Evolutionary conservation across 2,888 invertebrate genomes (phyloP).

Genomic region (Drosophila hamatofila): DNA sequence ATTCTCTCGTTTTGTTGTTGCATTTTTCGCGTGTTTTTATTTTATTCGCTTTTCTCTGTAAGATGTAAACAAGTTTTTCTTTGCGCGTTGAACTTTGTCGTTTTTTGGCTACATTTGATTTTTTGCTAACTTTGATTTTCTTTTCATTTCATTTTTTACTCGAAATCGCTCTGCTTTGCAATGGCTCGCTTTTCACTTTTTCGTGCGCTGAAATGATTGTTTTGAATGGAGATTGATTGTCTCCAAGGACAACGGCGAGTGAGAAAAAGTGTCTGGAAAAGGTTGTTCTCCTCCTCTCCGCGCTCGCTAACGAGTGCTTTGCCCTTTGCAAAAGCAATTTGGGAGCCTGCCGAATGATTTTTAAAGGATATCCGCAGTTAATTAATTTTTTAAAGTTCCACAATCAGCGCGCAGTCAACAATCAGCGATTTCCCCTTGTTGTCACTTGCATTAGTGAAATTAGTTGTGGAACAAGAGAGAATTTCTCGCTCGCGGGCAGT

Average conservation of each 20-base stretch:
- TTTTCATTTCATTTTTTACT: slow-evolving; percentile 21
- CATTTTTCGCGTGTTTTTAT: slow-evolving; percentile 38
- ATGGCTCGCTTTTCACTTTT: slow-evolving; percentile 70
- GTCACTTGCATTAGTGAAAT: slow-evolving; percentile 78
- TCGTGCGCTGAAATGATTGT: slow-evolving; percentile 73
- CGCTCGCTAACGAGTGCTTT: slow-evolving; percentile 43
- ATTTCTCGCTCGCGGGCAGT: neutral
- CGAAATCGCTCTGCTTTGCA: slow-evolving; percentile 21
- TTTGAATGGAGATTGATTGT: slow-evolving; percentile 83
- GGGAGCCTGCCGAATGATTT: slow-evolving; percentile 39
- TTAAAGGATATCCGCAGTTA: slow-evolving; percentile 74
- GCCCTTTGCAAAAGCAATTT: slow-evolving; percentile 54
- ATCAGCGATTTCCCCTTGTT: slow-evolving; percentile 49
- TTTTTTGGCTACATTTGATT: slow-evolving; percentile 30
- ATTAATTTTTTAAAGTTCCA: slow-evolving; percentile 79
- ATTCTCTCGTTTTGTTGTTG: slow-evolving; percentile 33
- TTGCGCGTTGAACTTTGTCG: slow-evolving; percentile 59
- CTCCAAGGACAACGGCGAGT: slow-evolving; percentile 79
- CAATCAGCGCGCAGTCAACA: slow-evolving; percentile 65
- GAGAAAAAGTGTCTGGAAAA: slow-evolving; percentile 39
- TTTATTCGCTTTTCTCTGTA: slow-evolving; percentile 48
- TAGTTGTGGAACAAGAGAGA: slow-evolving; percentile 39
- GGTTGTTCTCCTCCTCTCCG: slow-evolving; percentile 24
- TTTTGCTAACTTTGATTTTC: slow-evolving; percentile 35
- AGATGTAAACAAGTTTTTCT: slow-evolving; percentile 82